phyloP scores from a whole-genome alignment of 2,113 vertebrate species.

The Mirounga angustirostris region DNA sequence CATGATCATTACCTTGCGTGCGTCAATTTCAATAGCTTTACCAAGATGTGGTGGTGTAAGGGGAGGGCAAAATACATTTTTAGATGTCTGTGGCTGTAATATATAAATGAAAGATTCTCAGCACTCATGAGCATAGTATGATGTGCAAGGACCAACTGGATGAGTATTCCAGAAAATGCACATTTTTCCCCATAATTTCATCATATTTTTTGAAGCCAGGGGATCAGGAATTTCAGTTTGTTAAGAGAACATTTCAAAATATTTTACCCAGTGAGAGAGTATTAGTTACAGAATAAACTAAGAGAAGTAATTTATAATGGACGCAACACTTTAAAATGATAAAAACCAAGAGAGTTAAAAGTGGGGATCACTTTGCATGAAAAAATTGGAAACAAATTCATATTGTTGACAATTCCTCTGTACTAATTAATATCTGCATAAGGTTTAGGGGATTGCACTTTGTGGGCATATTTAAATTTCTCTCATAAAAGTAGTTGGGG shows the following conservation, averaged over 20 bases:
- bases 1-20: background rate
- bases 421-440: background rate
- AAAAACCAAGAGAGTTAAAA: conserved; percentile 46
- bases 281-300: conserved; percentile 12
- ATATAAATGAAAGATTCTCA: background rate
- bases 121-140: background rate
- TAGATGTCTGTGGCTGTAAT: conserved; percentile 23
- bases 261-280: conserved; percentile 8
- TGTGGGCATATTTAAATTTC: background rate
- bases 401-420: conserved; percentile 16
- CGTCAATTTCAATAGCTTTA: conserved; percentile 17
- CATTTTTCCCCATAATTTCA: conserved; percentile 1
- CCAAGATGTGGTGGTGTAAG: background rate
- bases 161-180: conserved; percentile 9
- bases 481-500: conserved; percentile 27
- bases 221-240: conserved; percentile 41
- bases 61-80: background rate
- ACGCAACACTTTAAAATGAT: conserved; percentile 22
- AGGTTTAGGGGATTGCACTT: background rate
- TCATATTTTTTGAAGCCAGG: conserved; percentile 6
- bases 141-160: background rate
- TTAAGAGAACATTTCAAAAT: conserved; percentile 64
- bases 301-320: conserved; percentile 59
- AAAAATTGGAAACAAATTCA: conserved; percentile 50
- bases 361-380: conserved; percentile 1